Base-by-base conservation (phyloP, 2,113 vertebrate species). In the Orthonyx spaldingii region DNA sequence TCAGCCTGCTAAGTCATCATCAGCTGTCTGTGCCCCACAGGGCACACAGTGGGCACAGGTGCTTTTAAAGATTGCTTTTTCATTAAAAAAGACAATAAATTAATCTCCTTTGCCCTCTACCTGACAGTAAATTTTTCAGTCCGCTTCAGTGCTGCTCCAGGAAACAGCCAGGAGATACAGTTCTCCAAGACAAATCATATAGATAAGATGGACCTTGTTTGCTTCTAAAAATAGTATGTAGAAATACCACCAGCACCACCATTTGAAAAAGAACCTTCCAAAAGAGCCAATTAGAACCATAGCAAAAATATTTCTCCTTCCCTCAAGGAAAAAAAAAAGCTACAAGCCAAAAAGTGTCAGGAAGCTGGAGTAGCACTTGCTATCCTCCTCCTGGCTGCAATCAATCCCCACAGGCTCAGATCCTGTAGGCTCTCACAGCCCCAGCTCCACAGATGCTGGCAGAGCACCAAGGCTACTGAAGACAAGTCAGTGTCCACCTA, bases 351-450 rank as follows among this genome's bases (percentile, higher is more conserved):
- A 30, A 56, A 57, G 49, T 3, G n/a, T 33, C 2, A 7, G 19
- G 63, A 42, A 72, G 42, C 22, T 2, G 1, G 21, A 55, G 37
- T 4, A 68, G 41, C 52, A 11, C 16, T 46, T 3, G 1, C 22
- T 59, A 5, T 37, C 53, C 28, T 91, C 41, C 50, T 70, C 42
- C 60, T 1, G 0, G 26, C 52, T 81, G 37, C 24, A 19, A 49
- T 10, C 26, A 65, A 33, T 8, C 21, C 20, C 24, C 32, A n/a
- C 5, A 8, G 9, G 72, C 10, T 3, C 13, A 53, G 50, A 49
- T 22, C 46, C 72, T 49, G 20, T 11, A 0, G 0, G 8, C 1
- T 16, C 55, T 49, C 49, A 39, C 64, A 53, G 37, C 39, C 41
- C 46, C 57, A 33, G 44, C 46, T 41, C 76, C 50, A 32, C 8